Percentiles rank a stretch among this genome's conserved stretches.
Conservation (phyloP, 2,797 vertebrate species). For the Threskiornis aethiopicus region DNA sequence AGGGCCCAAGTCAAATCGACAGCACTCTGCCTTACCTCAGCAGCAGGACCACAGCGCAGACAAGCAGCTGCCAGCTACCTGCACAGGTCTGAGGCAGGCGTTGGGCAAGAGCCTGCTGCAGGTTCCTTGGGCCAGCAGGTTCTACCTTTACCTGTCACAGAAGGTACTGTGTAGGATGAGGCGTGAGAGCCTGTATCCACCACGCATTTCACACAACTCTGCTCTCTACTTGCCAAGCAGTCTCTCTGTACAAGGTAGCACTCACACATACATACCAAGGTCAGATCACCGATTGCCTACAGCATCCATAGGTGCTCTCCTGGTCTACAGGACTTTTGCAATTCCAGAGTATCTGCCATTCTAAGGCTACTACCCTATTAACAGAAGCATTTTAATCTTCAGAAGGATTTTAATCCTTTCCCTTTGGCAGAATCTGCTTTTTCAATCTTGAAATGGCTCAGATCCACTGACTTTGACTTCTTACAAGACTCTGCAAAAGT, state of each 20-base stretch:
- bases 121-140: background rate
- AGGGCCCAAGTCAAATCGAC: fast-evolving
- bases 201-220: fast-evolving
- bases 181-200: background rate
- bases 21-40: background rate
- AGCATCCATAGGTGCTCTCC: background rate
- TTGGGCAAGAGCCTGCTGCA: background rate
- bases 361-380: background rate
- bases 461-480: background rate
- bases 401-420: background rate
- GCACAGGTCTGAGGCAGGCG: fast-evolving
- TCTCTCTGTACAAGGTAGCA: fast-evolving
- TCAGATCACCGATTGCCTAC: background rate
- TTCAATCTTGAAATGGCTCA: background rate
- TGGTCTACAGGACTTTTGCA: fast-evolving
- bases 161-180: fast-evolving
- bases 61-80: background rate
- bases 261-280: fast-evolving
- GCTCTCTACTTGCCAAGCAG: too few species aligned
- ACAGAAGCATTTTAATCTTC: background rate
- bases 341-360: background rate
- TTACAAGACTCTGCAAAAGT: background rate
- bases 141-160: background rate
- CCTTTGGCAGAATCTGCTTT: background rate
- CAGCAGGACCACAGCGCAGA: background rate